Base-by-base conservation (phyloP, 1,140 invertebrate genomes). In the Diorhabda carinulata region DNA sequence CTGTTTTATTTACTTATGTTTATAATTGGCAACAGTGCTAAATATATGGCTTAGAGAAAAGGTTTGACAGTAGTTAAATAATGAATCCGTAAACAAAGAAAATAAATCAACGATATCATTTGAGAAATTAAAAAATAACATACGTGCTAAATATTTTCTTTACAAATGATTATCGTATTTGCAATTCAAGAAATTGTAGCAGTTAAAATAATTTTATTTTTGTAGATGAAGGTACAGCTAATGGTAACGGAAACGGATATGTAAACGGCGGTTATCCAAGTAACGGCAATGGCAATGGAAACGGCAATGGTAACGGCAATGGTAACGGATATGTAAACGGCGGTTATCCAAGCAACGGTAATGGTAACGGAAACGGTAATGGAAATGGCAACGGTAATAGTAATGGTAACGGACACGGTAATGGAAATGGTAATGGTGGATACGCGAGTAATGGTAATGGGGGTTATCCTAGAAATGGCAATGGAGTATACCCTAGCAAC, bases 111-210 rank as follows among this genome's bases (percentile, higher is more conserved):
- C 9, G 9, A 66, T 44, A 5, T 42, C 3, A 2, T 56, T 69
- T 25, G 43, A 64, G 68, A 64, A 64, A 43, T 60, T n/a, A 59
- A 8, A 58, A 10, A 52, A 61, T 40, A 43, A 64, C 42, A 10
- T 3, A n/a, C 2, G n/a, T 10, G 41, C n/a, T 41, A 41, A 68
- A 57, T 52, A 3, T 52, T 52, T 68, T 62, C 66, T 68, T 63
- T 59, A 68, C 59, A 62, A 69, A 71, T 62, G 45, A 10, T 8
- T 72, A 73, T 62, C 69, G 72, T 60, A 52, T 8, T n/a, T 64
- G 70, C 60, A 83, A 83, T 61, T 73, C 80, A 10, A 73, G 72
- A 62, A 79, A 76, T 43, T 77, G 76, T 52, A 78, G 82, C 6
- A 81, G 78, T 70, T 73, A 73, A 8, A 52, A 52, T 4, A n/a